Conservation (phyloP, 2,888 invertebrate species). For the Idaea dimidiata region DNA sequence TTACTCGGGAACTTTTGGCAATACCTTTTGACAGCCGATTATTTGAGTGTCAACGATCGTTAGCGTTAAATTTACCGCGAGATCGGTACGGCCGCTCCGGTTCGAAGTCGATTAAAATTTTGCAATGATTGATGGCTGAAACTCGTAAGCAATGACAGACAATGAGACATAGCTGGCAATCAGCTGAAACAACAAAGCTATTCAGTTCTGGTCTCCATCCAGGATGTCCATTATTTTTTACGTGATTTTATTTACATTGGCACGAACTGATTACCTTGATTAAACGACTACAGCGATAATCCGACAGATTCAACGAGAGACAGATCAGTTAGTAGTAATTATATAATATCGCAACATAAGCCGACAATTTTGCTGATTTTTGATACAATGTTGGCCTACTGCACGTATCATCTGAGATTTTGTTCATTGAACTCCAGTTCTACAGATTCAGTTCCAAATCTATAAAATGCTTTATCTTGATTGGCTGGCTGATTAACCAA, state of each 20-base stretch:
- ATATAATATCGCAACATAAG: background rate
- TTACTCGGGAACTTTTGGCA: slow-evolving; percentile 69
- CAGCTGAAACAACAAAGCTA: slow-evolving; percentile 25
- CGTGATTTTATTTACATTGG: background rate
- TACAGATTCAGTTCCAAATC: background rate
- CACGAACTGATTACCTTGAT: background rate
- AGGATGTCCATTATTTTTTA: slow-evolving; percentile 29
- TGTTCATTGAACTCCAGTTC: background rate
- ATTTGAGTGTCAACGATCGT: slow-evolving; percentile 72
- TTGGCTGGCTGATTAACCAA: no score
- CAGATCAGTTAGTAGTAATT: background rate
- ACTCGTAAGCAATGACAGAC: slow-evolving; percentile 16
- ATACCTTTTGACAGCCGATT: slow-evolving; percentile 73
- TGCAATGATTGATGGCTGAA: slow-evolving; percentile 39
- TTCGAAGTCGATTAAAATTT: slow-evolving; percentile 39
- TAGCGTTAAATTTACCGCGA: slow-evolving; percentile 65
- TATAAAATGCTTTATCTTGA: no score
- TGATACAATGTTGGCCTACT: background rate
- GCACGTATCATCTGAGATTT: background rate
- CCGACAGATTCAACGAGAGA: background rate
- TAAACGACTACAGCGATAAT: background rate
- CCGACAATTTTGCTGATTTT: background rate
- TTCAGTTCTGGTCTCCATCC: slow-evolving; percentile 17
- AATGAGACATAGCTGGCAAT: slow-evolving; percentile 20
- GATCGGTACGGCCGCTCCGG: slow-evolving; percentile 42